A percentile compares a stretch with the other conserved stretches of the same genome.
Conservation (phyloP, 2,888 invertebrate genomes). For the Danaus chrysippus region DNA sequence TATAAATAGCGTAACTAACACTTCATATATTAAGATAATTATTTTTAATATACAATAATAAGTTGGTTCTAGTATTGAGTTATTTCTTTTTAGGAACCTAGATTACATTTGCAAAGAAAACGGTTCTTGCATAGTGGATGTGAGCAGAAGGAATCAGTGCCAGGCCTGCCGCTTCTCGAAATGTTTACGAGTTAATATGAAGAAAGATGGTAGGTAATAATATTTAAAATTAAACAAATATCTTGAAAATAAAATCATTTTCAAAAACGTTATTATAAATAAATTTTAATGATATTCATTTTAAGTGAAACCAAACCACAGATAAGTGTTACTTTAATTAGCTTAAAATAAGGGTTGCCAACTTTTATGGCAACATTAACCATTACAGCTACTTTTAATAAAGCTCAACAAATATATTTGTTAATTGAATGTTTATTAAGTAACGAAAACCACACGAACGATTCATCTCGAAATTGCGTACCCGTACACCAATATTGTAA, state of each 20-base stretch:
- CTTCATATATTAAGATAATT: too few species aligned
- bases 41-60: background rate
- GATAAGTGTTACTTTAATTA: too few species aligned
- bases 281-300: background rate
- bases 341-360: too few species aligned
- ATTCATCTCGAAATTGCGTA: too few species aligned
- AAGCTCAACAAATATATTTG: too few species aligned
- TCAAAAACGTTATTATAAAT: background rate
- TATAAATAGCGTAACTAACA: too few species aligned
- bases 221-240: background rate
- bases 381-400: too few species aligned
- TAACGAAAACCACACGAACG: too few species aligned
- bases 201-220: conserved; percentile 88
- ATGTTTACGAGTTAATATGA: conserved; percentile 95
- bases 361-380: too few species aligned
- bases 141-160: conserved; percentile 95
- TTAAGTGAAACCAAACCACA: too few species aligned
- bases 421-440: too few species aligned
- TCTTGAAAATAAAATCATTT: background rate
- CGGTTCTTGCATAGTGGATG: conserved; percentile 92
- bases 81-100: conserved; percentile 81
- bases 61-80: background rate
- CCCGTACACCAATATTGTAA: too few species aligned
- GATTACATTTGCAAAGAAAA: conserved; percentile 96
- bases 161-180: conserved; percentile 96